A percentile compares a stretch with the other conserved stretches of the same genome.
phyloP scores from a whole-genome alignment of 2,113 vertebrate genomes.

The Meleagris gallopavo region DNA sequence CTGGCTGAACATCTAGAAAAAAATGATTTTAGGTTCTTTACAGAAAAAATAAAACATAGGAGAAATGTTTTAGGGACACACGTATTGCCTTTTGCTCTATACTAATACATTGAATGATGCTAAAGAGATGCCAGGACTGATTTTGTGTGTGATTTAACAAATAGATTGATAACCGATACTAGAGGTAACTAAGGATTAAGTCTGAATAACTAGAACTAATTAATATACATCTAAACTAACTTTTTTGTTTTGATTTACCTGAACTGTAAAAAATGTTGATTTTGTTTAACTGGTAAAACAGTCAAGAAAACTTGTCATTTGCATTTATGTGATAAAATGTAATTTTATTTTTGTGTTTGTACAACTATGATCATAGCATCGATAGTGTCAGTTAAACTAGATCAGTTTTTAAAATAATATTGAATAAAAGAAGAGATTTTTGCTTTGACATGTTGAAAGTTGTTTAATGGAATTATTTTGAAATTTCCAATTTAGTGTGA shows the following conservation, averaged over 20 bases:
- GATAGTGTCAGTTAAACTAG: neutral
- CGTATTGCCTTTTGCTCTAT: accelerated
- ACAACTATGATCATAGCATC: neutral
- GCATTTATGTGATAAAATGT: accelerated
- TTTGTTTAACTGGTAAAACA: neutral
- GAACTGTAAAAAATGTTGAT: neutral
- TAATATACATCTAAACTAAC: neutral
- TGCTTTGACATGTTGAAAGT: neutral
- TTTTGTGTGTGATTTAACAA: neutral
- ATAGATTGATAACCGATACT: neutral
- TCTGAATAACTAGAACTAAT: neutral
- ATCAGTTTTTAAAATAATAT: neutral
- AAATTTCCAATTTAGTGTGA: neutral
- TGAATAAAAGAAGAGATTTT: neutral
- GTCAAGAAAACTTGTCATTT: neutral
- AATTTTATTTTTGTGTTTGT: neutral
- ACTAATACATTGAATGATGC: neutral
- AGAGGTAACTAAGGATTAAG: neutral
- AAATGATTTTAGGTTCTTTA: neutral
- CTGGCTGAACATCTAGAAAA: neutral
- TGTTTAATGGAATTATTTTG: neutral
- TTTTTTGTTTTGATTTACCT: neutral
- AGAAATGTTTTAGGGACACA: neutral
- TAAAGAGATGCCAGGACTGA: neutral
- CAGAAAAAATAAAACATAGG: neutral